Base-by-base conservation (phyloP, 2,113 vertebrate genomes). In the Pristiophorus japonicus region DNA sequence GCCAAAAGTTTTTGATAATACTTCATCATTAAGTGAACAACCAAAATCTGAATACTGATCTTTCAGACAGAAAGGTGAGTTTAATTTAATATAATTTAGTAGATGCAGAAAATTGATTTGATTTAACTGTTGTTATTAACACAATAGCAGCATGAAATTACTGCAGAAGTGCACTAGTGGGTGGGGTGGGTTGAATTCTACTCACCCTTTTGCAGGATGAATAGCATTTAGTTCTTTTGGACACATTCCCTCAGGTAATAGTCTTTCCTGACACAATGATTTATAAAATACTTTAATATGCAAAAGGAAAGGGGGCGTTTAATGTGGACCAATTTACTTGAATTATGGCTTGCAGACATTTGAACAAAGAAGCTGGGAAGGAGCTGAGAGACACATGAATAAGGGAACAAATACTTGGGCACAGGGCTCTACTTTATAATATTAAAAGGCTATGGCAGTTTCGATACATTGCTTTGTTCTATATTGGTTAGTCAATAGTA, bases 311-410 rank as follows among this genome's bases (percentile, higher is more conserved):
- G 93, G 42, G 24, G 42, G 65, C 63, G 38, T 94, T 94, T 34
- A 94, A 70, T 94, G 66, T 94, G 66, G 38, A 73, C 66, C 66
- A 94, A 27, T 94, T 94, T 94, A 73, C 47, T 73, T 73, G 93
- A 94, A 70, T 94, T 70, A 94, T 73, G 66, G 93, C 66, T 70
- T 94, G 66, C 65, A 94, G 93, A 51, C 66, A 94, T 94, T 94
- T 94, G 93, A 94, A 94, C 63, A 94, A 94, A 67, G 38, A 65
- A 67, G 91, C 63, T 45, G 7, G 14, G 66, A 70, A 94, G 24
- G 66, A 45, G 65, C 24, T 94, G 38, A 67, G 20, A 94, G 62
- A 45, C 38, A 45, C 10, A 66, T 66, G 62, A 66, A 66, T 22
- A 94, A 27, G 65, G 51, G 20, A 66, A 94, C 8, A 67, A 94